Evolutionary conservation across 2,113 vertebrate genomes (phyloP), one percentile per base, ranked within the genome.

Genomic region (Poicephalus gulielmi): DNA sequence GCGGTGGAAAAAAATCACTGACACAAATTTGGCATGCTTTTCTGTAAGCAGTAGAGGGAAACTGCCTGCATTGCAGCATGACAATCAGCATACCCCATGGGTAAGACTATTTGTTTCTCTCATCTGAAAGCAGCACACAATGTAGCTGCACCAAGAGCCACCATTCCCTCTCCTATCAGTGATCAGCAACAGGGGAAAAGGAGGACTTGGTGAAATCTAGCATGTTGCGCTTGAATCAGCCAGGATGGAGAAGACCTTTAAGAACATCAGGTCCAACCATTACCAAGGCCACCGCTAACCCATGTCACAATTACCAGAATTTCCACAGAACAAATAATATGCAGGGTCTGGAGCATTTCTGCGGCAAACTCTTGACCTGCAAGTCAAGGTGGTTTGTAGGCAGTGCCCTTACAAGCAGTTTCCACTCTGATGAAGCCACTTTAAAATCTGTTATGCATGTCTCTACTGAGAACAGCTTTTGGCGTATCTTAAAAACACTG

Each of bases 1-100:
- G 79, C 70, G 80, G 46, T 82, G 64, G 80, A 95, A 96, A 96
- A 96, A 68, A 68, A 69, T 63, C 73, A 31, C 69, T 82, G 83
- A 81, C 87, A 91, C 41, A 91, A 71, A 81, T 79, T 73, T 92
- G 78, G 86, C 70, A 67, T 57, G 17, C 66, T 83, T 77, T 81
- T 80, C 44, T 90, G 50, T 70, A 88, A 92, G 49, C 62, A 69
- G 37, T 35, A 37, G 35, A 83, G 92, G 59, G 37, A 94, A 96
- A 91, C 44, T 89, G 70, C 30, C 84, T 94, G 83, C 96, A 92
- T 44, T 80, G 91, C 77, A 70, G 33, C 86, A 39, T 53, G 66
- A 66, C 88, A 85, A 76, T 93, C 71, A 73, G 73, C 59, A 60
- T 63, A 67, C 79, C 79, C 64, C 68, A 37, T 1, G n/a, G 37